Evolutionary conservation across 1,140 invertebrate species (phyloP).

Genomic region (Oppia nitens): DNA sequence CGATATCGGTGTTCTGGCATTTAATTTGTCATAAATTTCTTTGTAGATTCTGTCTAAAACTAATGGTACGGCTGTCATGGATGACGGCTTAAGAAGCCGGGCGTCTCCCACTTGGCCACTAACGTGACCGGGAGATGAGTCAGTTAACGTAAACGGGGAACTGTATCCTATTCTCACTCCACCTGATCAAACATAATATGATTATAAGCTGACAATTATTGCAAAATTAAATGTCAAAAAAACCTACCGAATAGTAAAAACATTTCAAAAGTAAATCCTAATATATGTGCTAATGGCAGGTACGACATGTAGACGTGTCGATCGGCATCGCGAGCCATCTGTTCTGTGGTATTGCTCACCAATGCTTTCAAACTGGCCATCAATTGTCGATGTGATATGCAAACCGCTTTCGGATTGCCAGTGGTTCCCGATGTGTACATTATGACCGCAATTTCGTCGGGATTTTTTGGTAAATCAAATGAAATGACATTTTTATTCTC

Average conservation of each 20-base stretch:
- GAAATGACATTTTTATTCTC: not conserved
- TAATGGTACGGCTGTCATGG: constrained; percentile 77
- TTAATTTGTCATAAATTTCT: constrained; percentile 32
- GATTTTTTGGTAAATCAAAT: not conserved
- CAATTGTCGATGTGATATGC: constrained; percentile 19
- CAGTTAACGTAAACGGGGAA: constrained; percentile 82
- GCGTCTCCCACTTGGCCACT: constrained; percentile 23
- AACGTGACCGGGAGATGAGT: constrained; percentile 37
- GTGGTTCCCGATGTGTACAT: constrained; percentile 25
- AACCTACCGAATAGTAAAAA: constrained; percentile 39
- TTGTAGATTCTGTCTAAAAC: constrained; percentile 30
- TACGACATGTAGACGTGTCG: constrained; percentile 78
- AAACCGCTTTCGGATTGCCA: constrained; percentile 24
- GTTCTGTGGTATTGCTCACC: constrained; percentile 49
- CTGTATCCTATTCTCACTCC: constrained; percentile 91
- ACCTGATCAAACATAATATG: too few relatives aligned
- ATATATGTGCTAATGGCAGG: constrained; percentile 89
- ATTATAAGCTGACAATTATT: not conserved
- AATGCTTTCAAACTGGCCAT: constrained; percentile 61
- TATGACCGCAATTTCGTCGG: constrained; percentile 28
- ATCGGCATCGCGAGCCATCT: constrained; percentile 21
- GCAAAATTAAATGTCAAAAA: constrained; percentile 25
- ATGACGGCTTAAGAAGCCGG: constrained; percentile 47
- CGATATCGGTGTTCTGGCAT: not conserved
- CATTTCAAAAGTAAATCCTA: constrained; percentile 47